These are phyloP conservation scores for Sesamia nonagrioides DNA, from an alignment of 1,140 invertebrate species.

Conservation along the genomic window DNA sequence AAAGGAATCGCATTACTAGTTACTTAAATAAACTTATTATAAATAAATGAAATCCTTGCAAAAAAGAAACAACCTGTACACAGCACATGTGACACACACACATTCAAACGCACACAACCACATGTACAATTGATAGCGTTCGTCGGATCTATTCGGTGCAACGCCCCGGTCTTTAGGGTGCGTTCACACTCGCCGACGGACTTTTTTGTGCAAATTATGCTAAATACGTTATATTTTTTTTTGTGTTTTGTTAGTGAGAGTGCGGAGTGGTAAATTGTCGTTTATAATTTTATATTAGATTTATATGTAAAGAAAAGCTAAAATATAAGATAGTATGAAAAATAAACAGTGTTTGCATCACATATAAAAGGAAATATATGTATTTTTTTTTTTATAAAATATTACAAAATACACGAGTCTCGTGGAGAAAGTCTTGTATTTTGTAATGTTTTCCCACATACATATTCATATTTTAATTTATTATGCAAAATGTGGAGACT, in stretches of 20 bases:
- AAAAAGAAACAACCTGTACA: slow-evolving; percentile 62
- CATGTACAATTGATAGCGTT: slow-evolving; percentile 71
- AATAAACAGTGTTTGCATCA: too few relatives aligned
- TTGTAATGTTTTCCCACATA: too few relatives aligned
- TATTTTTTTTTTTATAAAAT: too few relatives aligned
- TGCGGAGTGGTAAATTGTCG: too few relatives aligned
- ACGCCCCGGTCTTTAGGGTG: slow-evolving; percentile 71
- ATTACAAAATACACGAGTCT: too few relatives aligned
- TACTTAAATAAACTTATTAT: background rate
- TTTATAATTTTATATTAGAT: too few relatives aligned
- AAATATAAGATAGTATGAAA: too few relatives aligned
- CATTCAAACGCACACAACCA: slow-evolving; percentile 57
- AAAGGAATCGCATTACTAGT: background rate
- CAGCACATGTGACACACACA: slow-evolving; percentile 65
- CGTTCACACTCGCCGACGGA: slow-evolving; percentile 52
- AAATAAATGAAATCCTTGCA: background rate
- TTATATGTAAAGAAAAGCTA: too few relatives aligned
- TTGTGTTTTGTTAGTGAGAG: background rate
- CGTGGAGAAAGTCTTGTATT: too few relatives aligned
- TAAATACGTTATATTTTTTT: background rate
- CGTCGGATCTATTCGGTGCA: slow-evolving; percentile 81
- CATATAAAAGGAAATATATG: too few relatives aligned
- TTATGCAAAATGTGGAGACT: too few relatives aligned
- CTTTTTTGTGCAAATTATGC: slow-evolving; percentile 10
- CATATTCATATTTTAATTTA: too few relatives aligned